Evolutionary conservation across 2,888 invertebrate genomes (phyloP).

Genomic region (Spisula subtruncata): DNA sequence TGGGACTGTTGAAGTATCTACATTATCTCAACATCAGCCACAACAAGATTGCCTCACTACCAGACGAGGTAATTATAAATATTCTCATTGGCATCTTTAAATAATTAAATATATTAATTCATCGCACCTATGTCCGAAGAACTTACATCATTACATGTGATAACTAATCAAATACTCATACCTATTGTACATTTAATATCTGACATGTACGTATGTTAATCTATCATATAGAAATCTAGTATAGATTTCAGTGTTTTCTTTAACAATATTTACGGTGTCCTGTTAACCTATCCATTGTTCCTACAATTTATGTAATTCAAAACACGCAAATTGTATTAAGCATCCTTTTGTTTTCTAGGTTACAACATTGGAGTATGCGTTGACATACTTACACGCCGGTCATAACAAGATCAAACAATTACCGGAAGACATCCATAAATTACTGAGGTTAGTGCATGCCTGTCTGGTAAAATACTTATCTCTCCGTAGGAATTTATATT

Average conservation of each 20-base stretch:
- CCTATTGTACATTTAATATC: too few species aligned
- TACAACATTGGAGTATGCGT: slow-evolving; percentile 78
- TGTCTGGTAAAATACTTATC: not conserved
- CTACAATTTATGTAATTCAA: not conserved
- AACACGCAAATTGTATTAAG: not conserved
- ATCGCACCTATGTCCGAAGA: too few species aligned
- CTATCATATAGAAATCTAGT: too few species aligned
- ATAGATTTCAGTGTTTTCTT: too few species aligned
- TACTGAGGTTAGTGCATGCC: slow-evolving; percentile 70
- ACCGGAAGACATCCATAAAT: slow-evolving; percentile 81
- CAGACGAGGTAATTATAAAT: slow-evolving; percentile 91
- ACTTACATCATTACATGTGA: too few species aligned
- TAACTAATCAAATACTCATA: too few species aligned
- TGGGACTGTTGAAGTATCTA: slow-evolving; percentile 85
- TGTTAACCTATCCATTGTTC: too few species aligned
- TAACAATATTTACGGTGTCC: too few species aligned
- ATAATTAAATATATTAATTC: too few species aligned
- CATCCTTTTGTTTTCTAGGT: slow-evolving; percentile 46
- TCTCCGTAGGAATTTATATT: too few species aligned
- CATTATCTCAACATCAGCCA: slow-evolving; percentile 91
- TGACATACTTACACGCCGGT: slow-evolving; percentile 81
- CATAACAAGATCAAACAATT: slow-evolving; percentile 81
- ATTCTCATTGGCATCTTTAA: not conserved
- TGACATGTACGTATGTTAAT: too few species aligned
- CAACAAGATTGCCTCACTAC: slow-evolving; percentile 93